Evolutionary conservation across 1,140 invertebrate species (phyloP).

Genomic region (Pseudachorutes palmiensis): DNA sequence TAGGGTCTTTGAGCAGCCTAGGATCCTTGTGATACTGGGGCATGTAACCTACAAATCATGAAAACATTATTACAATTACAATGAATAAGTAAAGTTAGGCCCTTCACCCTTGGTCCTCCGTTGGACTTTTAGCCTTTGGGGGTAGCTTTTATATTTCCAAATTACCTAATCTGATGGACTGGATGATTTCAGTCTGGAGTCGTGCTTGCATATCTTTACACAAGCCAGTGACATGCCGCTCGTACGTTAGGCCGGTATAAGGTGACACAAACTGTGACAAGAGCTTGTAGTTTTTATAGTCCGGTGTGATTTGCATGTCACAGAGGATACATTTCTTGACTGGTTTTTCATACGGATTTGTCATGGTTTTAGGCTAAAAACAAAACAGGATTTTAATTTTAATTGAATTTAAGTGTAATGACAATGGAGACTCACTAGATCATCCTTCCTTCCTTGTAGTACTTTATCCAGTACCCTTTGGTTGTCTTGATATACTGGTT

Average conservation of each 20-base stretch:
- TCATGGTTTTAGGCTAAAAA: slow-evolving; percentile 54
- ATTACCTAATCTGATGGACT: no score
- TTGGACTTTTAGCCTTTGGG: no score
- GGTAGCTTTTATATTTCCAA: no score
- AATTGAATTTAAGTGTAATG: neutral
- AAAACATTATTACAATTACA: no score
- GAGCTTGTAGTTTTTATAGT: slow-evolving; percentile 87
- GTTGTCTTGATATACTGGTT: slow-evolving; percentile 28
- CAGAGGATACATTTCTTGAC: slow-evolving; percentile 75
- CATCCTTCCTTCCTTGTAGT: slow-evolving; percentile 25
- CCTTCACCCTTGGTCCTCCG: no score
- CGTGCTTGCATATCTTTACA: slow-evolving; percentile 64
- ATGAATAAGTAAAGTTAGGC: no score
- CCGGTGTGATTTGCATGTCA: slow-evolving; percentile 65
- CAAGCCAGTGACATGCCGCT: slow-evolving; percentile 80
- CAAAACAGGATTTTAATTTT: slow-evolving; percentile 16
- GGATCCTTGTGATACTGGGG: slow-evolving; percentile 64
- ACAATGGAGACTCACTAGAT: slow-evolving; percentile 24
- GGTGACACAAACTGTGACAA: slow-evolving; percentile 92
- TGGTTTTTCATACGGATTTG: slow-evolving; percentile 75
- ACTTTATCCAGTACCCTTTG: slow-evolving; percentile 35
- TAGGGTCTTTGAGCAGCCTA: slow-evolving; percentile 69
- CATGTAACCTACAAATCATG: slow-evolving; percentile 56
- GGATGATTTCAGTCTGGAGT: slow-evolving; percentile 65
- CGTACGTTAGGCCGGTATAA: slow-evolving; percentile 83